Conservation (phyloP, 2,797 vertebrate genomes). For the Salarias fasciatus region DNA sequence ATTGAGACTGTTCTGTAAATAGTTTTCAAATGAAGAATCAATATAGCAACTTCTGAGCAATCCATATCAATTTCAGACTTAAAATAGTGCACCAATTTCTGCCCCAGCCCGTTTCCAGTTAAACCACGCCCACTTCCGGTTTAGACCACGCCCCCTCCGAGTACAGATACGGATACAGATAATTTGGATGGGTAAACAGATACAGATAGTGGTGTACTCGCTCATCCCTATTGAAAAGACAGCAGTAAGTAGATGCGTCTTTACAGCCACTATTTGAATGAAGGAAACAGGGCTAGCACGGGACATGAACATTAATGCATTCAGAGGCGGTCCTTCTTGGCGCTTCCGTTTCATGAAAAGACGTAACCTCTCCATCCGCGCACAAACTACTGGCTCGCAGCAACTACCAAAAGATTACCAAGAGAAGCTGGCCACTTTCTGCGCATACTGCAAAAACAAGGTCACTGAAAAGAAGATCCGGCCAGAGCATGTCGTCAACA, state of each 20-base stretch:
- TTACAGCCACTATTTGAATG: constrained; percentile 1
- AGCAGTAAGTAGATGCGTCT: constrained; percentile 3
- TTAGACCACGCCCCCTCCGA: too few species aligned
- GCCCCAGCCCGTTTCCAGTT: too few species aligned
- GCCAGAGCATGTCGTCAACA: constrained; percentile 11
- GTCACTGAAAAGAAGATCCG: constrained; percentile 16
- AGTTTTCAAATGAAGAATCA: too few species aligned
- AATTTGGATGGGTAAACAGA: too few species aligned
- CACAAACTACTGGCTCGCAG: background rate
- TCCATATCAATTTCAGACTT: too few species aligned
- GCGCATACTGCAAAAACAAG: constrained; percentile 7
- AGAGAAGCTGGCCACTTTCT: constrained; percentile 18
- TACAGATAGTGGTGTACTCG: too few species aligned
- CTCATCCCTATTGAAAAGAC: too few species aligned
- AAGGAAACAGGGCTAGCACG: constrained; percentile 10
- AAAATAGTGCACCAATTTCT: too few species aligned
- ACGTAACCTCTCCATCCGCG: constrained; percentile 6
- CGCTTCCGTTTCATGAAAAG: constrained; percentile 21
- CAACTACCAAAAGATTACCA: background rate
- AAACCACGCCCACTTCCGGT: too few species aligned
- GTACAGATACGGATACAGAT: too few species aligned
- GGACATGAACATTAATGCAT: constrained; percentile 10
- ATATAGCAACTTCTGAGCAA: too few species aligned
- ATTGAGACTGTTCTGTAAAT: too few species aligned
- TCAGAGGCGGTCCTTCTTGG: constrained; percentile 14